phyloP scores from a whole-genome alignment of 2,113 vertebrate species.

The Erythrocercus mccallii region DNA sequence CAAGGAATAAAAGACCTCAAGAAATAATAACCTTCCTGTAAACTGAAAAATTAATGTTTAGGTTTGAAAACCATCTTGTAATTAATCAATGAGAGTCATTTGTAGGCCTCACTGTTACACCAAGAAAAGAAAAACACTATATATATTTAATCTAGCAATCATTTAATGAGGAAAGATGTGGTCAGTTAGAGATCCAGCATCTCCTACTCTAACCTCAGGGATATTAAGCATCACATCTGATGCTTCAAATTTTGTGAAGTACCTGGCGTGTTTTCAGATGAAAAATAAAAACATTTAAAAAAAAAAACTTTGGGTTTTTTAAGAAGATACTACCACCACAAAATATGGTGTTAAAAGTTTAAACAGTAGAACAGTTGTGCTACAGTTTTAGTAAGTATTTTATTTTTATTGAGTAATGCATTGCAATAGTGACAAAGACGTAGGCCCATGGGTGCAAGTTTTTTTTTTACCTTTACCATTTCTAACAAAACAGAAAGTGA shows the following conservation, averaged over 20 bases:
- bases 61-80: neutral
- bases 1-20: neutral
- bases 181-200: neutral
- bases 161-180: neutral
- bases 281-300: neutral
- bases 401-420: neutral
- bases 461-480: neutral
- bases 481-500: neutral
- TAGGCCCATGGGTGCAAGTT: neutral
- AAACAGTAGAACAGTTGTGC: neutral
- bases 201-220: neutral
- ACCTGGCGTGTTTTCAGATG: neutral
- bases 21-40: neutral
- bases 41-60: neutral
- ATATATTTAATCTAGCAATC: neutral
- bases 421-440: neutral
- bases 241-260: neutral
- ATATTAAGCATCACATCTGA: neutral
- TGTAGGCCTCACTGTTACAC: neutral
- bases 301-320: neutral
- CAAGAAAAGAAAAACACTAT: neutral
- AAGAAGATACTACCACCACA: neutral
- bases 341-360: neutral
- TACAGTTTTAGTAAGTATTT: neutral
- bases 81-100: neutral